Evolutionary conservation across 1,140 invertebrate species (phyloP).

Genomic region (Leptonema lineaticorne): DNA sequence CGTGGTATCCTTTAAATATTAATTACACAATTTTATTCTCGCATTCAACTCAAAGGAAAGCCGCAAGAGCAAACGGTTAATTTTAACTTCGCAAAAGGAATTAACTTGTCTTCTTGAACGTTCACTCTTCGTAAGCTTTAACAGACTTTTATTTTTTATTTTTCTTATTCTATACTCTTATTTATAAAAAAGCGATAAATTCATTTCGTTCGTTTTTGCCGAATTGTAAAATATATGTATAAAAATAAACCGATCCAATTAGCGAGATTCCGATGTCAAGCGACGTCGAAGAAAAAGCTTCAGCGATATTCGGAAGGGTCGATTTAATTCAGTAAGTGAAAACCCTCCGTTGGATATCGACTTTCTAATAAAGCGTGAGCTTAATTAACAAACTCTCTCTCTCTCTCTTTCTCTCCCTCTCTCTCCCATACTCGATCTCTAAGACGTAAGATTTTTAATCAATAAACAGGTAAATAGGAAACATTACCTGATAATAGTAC

Average conservation of each 20-base stretch:
- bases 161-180: too few relatives aligned
- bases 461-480: neutral
- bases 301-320: neutral
- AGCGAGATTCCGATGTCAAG: neutral
- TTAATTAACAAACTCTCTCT: neutral
- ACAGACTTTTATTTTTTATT: too few relatives aligned
- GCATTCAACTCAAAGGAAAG: neutral
- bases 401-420: neutral
- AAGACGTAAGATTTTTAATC: neutral
- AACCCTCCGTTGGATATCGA: neutral
- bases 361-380: conserved; percentile 2
- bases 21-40: conserved; percentile 1
- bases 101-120: neutral
- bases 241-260: too few relatives aligned
- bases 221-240: too few relatives aligned
- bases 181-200: too few relatives aligned
- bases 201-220: too few relatives aligned
- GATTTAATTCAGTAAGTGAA: conserved; percentile 5
- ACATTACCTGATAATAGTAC: conserved; percentile 37
- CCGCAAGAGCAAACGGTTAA: neutral
- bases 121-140: neutral
- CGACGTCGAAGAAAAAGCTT: neutral
- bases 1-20: neutral
- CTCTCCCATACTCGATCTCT: neutral
- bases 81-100: neutral